Conservation (phyloP, 2,113 vertebrate species). For the Melanostigma gelatinosum region DNA sequence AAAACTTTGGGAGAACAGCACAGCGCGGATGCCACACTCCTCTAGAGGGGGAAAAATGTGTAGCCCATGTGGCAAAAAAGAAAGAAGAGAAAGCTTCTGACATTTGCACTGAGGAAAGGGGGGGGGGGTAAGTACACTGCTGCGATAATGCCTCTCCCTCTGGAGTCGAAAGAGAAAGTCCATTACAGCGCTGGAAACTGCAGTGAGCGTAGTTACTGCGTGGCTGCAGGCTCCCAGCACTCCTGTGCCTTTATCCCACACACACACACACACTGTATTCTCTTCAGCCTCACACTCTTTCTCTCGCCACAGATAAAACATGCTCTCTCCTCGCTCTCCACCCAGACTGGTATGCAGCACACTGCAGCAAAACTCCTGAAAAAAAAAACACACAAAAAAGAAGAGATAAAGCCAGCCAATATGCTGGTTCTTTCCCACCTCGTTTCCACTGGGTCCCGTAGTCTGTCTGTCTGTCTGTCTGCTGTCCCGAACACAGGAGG, state of each 20-base stretch:
- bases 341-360: conserved; percentile 87
- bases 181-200: conserved; percentile 56
- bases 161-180: conserved; percentile 58
- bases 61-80: conserved; percentile 60
- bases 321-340: conserved; percentile 64
- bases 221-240: conserved; percentile 51
- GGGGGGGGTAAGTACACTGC: conserved; percentile 44
- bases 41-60: conserved; percentile 54
- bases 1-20: conserved; percentile 31
- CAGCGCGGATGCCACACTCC: conserved; percentile 36
- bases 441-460: conserved; percentile 67
- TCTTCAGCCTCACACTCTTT: conserved; percentile 42
- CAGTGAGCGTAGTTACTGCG: conserved; percentile 47
- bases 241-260: conserved; percentile 35
- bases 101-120: conserved; percentile 55
- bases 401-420: conserved; percentile 36
- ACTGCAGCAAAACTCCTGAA: conserved; percentile 94
- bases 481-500: conserved; percentile 63
- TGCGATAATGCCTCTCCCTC: conserved; percentile 57
- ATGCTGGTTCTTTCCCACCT: conserved; percentile 85
- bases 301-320: conserved; percentile 65
- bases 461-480: conserved; percentile 65
- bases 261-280: neutral
- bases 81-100: conserved; percentile 41
- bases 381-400: conserved; percentile 48